Conservation (phyloP, 2,888 invertebrate species). For the Diadromus collaris region DNA sequence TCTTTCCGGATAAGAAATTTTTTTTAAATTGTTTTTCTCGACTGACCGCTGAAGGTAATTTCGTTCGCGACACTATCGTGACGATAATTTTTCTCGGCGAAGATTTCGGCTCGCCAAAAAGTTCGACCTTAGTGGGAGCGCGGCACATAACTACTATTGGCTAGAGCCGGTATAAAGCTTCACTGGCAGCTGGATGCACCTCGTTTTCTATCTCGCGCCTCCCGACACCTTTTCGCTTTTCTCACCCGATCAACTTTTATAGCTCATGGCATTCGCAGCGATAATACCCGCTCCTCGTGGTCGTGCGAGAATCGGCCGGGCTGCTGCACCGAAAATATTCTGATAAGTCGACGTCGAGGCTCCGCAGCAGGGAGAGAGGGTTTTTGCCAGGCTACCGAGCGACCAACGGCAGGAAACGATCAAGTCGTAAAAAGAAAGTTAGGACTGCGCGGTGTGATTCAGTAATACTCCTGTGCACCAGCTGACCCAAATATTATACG, state of each 20-base stretch:
- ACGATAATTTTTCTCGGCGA: neutral
- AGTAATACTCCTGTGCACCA: conserved; percentile 26
- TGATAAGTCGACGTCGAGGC: conserved; percentile 37
- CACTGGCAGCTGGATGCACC: neutral
- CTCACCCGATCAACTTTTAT: conserved; percentile 45
- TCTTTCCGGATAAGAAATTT: neutral
- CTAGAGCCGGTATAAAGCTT: neutral
- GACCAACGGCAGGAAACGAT: conserved; percentile 45
- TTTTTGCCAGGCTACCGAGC: neutral
- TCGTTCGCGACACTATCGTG: neutral
- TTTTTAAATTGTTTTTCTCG: neutral
- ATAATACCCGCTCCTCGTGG: conserved; percentile 37
- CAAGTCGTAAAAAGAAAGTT: conserved; percentile 46
- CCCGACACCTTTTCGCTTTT: conserved; percentile 3
- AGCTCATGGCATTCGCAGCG: conserved; percentile 37
- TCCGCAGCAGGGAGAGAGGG: neutral
- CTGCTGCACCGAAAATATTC: conserved; percentile 51
- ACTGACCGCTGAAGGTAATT: conserved; percentile 1
- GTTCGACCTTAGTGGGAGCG: no score
- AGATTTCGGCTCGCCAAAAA: no score
- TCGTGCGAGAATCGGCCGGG: conserved; percentile 24
- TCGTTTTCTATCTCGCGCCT: neutral
- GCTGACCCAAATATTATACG: conserved; percentile 53
- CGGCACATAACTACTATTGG: neutral
- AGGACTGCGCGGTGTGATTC: conserved; percentile 30